phyloP scores from a whole-genome alignment of 2,797 vertebrate species.

The Pangasius sanitwongsei region DNA sequence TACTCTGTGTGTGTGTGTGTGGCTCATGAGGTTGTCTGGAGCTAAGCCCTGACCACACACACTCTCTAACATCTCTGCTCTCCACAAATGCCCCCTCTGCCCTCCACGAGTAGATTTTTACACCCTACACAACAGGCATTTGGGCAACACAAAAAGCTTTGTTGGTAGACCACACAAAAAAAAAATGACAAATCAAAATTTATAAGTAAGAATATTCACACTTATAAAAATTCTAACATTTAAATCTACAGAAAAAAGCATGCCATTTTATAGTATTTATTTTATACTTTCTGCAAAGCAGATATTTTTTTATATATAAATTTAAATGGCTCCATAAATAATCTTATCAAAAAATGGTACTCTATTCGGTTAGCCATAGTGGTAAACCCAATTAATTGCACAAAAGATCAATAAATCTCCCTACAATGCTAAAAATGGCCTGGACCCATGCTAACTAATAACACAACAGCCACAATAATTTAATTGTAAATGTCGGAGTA shows the following conservation, averaged over 20 bases:
- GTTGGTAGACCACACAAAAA: background rate
- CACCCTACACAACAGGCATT: background rate
- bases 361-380: background rate
- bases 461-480: conserved; percentile 41
- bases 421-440: background rate
- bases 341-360: background rate
- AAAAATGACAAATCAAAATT: background rate
- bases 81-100: conserved; percentile 24
- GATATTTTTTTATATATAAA: background rate
- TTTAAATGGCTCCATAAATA: background rate
- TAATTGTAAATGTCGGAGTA: conserved; percentile 46
- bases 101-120: conserved; percentile 9
- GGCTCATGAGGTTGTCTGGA: conserved; percentile 54
- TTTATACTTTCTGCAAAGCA: background rate
- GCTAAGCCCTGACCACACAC: conserved; percentile 58
- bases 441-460: conserved; percentile 10
- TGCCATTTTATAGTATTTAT: too few relatives aligned
- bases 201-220: background rate
- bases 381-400: background rate
- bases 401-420: background rate
- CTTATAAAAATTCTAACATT: background rate
- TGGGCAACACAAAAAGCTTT: background rate
- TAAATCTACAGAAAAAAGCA: background rate
- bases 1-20: conserved; percentile 50
- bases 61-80: conserved; percentile 19